Conservation (phyloP, 2,113 vertebrate genomes). For the Tragelaphus imberbis region DNA sequence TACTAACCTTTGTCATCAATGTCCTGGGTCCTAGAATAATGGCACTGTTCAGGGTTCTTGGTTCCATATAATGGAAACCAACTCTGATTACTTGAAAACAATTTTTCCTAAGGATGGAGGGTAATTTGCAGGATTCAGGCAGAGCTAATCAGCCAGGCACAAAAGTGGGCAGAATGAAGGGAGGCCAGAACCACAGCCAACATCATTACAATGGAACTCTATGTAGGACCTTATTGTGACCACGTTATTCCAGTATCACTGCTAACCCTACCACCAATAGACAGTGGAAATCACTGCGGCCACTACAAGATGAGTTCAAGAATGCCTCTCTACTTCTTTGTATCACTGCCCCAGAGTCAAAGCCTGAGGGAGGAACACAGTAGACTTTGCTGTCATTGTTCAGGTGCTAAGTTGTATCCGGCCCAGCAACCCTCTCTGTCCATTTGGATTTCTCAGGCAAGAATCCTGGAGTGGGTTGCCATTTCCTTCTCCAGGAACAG, state of each 20-base stretch:
- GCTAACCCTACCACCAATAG: neutral
- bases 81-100: neutral
- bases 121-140: neutral
- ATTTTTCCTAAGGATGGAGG: neutral
- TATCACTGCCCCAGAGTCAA: neutral
- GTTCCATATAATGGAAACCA: neutral
- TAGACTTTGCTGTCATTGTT: neutral
- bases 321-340: neutral
- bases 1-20: neutral
- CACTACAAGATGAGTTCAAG: neutral
- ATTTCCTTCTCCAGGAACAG: neutral
- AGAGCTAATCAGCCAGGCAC: neutral
- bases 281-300: neutral
- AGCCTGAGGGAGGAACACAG: neutral
- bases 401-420: neutral
- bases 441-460: neutral
- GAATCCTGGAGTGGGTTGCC: neutral
- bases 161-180: neutral
- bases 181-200: neutral
- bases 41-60: neutral
- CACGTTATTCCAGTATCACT: neutral
- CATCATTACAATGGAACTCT: neutral
- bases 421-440: neutral
- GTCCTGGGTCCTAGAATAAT: neutral
- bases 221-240: accelerated